Evolutionary conservation across 2,888 invertebrate species (phyloP).

Genomic region (Cosmopolites sordidus): DNA sequence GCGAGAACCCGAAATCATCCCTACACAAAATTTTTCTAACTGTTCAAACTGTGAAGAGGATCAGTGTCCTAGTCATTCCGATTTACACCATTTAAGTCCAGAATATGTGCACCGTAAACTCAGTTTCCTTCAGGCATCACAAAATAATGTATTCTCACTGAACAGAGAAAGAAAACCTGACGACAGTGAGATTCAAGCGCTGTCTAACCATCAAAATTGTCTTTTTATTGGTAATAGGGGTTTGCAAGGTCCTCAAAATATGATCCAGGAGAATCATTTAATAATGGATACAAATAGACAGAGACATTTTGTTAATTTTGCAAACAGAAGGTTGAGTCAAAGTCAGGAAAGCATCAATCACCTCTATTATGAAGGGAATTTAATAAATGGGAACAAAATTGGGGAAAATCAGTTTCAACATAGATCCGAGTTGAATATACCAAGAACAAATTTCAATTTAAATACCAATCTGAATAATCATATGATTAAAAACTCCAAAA

Average conservation of each 20-base stretch:
- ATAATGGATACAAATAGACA: constrained; percentile 13
- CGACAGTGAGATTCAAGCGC: not conserved
- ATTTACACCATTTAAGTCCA: constrained; percentile 39
- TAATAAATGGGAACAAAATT: constrained; percentile 4
- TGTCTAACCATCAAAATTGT: constrained; percentile 4
- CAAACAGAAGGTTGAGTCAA: constrained; percentile 24
- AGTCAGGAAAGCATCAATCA: constrained; percentile 32
- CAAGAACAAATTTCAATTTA: constrained; percentile 22
- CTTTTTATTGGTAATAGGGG: constrained; percentile 16
- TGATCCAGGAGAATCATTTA: constrained; percentile 16
- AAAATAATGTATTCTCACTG: constrained; percentile 18
- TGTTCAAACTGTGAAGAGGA: constrained; percentile 37
- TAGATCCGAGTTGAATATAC: constrained; percentile 29
- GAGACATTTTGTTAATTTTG: constrained; percentile 6
- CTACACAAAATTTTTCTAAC: constrained; percentile 24
- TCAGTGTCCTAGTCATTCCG: constrained; percentile 39
- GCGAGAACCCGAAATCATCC: constrained; percentile 29
- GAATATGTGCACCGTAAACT: constrained; percentile 38
- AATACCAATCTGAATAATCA: constrained; percentile 25
- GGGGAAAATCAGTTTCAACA: constrained; percentile 25
- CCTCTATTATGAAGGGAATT: constrained; percentile 11
- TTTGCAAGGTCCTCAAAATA: constrained; percentile 20
- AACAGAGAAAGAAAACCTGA: constrained; percentile 13
- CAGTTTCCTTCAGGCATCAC: constrained; percentile 32
- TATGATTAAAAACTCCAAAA: constrained; percentile 35